These are phyloP conservation scores for Alligator mississippiensis DNA, from an alignment of 2,113 vertebrate species.

Conservation along the genomic window DNA sequence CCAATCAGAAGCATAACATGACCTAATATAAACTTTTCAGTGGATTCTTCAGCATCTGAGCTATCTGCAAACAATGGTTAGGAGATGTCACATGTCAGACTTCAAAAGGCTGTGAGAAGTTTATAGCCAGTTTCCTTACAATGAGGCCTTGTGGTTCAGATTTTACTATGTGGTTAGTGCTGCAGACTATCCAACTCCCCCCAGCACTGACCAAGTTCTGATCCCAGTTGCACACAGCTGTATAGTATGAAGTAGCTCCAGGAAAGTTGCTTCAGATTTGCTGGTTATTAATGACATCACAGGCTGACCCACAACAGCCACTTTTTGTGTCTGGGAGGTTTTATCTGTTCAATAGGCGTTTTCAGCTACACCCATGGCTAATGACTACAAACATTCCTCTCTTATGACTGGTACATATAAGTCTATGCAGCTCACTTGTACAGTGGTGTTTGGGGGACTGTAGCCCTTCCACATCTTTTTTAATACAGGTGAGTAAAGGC, in stretches of 20 bases:
- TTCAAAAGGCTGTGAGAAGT: neutral
- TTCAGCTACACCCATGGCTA: neutral
- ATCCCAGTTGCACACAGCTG: neutral
- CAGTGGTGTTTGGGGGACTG: neutral
- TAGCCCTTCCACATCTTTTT: slow-evolving; percentile 29
- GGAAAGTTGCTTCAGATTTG: neutral
- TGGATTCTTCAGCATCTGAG: neutral
- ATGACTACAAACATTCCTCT: slow-evolving; percentile 34
- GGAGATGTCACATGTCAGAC: neutral
- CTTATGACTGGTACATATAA: neutral
- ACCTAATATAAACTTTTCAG: neutral
- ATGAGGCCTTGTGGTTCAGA: fast-evolving
- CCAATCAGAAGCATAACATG: neutral
- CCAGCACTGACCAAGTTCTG: neutral
- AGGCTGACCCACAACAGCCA: fast-evolving
- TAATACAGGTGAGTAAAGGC: slow-evolving; percentile 40
- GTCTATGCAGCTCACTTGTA: neutral
- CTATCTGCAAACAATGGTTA: neutral
- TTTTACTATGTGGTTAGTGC: neutral
- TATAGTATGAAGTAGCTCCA: neutral
- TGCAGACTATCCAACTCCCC: neutral
- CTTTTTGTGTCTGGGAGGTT: neutral
- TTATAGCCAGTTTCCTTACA: neutral
- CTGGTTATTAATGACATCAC: neutral
- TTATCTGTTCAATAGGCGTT: neutral